Evolutionary conservation across 2,888 invertebrate species (phyloP).

Genomic region (Limenitis camilla): DNA sequence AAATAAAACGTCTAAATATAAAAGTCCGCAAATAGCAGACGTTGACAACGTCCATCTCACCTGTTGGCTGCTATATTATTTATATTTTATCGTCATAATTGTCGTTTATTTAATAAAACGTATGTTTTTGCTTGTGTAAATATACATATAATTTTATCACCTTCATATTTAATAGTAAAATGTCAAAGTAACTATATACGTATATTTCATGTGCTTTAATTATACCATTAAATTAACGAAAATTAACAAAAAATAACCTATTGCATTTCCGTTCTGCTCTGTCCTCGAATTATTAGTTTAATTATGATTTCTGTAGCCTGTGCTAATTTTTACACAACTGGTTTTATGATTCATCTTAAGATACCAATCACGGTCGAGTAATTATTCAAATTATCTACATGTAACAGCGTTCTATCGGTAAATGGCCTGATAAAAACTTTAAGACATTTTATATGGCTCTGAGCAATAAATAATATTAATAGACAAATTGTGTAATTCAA

Average conservation of each 20-base stretch:
- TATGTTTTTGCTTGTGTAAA: too few relatives aligned
- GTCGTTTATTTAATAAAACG: background rate
- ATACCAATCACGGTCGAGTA: constrained; percentile 15
- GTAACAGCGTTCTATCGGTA: background rate
- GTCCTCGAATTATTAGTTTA: constrained; percentile 21
- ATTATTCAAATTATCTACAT: constrained; percentile 10
- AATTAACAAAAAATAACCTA: constrained; percentile 21
- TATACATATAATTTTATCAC: too few relatives aligned
- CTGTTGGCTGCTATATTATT: constrained; percentile 29
- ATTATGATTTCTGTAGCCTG: constrained; percentile 16
- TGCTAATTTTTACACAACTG: constrained; percentile 20
- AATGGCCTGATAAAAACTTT: too few relatives aligned
- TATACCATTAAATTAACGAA: constrained; percentile 10
- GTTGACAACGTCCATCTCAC: constrained; percentile 54
- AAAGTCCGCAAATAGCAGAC: constrained; percentile 27
- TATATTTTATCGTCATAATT: constrained; percentile 2
- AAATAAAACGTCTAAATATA: constrained; percentile 58
- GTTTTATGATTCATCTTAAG: constrained; percentile 19
- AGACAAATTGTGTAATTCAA: too few relatives aligned
- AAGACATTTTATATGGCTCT: too few relatives aligned
- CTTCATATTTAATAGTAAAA: background rate
- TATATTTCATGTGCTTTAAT: background rate
- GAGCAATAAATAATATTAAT: too few relatives aligned
- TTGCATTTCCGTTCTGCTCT: constrained; percentile 24
- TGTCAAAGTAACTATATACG: background rate